phyloP scores from a whole-genome alignment of 2,113 vertebrate species.

The Myanophis thanlyinensis region DNA sequence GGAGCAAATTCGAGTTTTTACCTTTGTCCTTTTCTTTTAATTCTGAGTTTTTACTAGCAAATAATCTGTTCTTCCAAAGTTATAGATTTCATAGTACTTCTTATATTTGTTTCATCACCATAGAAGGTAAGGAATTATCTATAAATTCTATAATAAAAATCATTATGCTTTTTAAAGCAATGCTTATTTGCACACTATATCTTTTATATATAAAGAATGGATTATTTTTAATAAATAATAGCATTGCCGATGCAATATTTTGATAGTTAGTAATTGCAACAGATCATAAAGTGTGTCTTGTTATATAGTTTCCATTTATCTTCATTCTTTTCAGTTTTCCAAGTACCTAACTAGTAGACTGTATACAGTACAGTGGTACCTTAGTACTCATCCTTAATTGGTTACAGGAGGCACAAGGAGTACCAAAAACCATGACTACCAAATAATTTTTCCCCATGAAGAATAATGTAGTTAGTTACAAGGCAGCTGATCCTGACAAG shows the following conservation, averaged over 20 bases:
- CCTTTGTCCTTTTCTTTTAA: neutral
- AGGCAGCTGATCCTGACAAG: neutral
- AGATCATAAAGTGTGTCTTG: neutral
- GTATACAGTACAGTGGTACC: neutral
- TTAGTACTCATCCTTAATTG: neutral
- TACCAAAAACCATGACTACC: neutral
- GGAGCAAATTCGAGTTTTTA: neutral
- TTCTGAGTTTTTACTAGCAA: neutral
- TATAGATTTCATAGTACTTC: neutral
- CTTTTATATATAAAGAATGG: neutral
- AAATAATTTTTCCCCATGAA: neutral
- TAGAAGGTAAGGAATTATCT: neutral
- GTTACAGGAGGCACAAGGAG: neutral
- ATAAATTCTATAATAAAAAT: neutral
- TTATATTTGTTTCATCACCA: neutral
- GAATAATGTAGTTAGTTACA: neutral
- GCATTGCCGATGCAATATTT: neutral
- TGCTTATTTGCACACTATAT: neutral
- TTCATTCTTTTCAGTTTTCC: neutral
- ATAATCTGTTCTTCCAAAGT: neutral
- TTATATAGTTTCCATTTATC: neutral
- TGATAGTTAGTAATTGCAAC: neutral
- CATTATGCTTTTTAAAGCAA: neutral
- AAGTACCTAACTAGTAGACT: neutral
- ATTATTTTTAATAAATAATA: neutral